Conservation (phyloP, 2,888 invertebrate genomes). For the Leptopterna dolabrata region DNA sequence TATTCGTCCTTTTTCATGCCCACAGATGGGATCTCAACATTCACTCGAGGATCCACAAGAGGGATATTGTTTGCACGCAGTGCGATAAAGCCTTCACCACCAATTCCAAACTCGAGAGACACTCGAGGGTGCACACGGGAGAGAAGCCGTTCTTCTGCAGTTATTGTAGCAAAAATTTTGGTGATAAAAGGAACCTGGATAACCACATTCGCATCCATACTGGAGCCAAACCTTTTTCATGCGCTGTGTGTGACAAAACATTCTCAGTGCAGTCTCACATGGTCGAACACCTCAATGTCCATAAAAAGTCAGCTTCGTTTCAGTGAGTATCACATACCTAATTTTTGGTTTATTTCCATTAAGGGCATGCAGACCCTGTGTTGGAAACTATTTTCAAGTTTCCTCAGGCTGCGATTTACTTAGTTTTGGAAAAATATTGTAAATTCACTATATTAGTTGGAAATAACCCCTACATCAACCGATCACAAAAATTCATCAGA, state of each 20-base stretch:
- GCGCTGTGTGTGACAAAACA: conserved; percentile 54
- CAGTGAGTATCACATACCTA: conserved; percentile 12
- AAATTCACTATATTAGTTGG: too few species aligned
- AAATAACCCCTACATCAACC: too few species aligned
- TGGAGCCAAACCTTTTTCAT: conserved; percentile 62
- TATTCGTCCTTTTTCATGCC: too few species aligned
- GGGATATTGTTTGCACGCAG: conserved; percentile 66
- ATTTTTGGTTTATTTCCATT: background rate
- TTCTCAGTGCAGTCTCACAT: conserved; percentile 58
- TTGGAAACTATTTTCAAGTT: too few species aligned
- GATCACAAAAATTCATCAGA: too few species aligned
- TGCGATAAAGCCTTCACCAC: conserved; percentile 67
- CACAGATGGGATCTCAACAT: conserved; percentile 65
- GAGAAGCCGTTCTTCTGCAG: conserved; percentile 66
- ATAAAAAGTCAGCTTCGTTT: conserved; percentile 51
- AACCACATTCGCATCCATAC: conserved; percentile 66
- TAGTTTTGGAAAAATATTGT: too few species aligned
- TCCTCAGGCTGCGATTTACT: too few species aligned
- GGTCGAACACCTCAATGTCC: conserved; percentile 57
- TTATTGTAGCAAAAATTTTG: conserved; percentile 66
- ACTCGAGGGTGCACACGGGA: conserved; percentile 67
- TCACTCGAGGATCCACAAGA: conserved; percentile 67
- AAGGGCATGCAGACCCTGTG: too few species aligned
- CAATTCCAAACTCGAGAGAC: conserved; percentile 67
- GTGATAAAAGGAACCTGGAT: conserved; percentile 67